phyloP scores from a whole-genome alignment of 2,113 vertebrate species.

The Python bivittatus region DNA sequence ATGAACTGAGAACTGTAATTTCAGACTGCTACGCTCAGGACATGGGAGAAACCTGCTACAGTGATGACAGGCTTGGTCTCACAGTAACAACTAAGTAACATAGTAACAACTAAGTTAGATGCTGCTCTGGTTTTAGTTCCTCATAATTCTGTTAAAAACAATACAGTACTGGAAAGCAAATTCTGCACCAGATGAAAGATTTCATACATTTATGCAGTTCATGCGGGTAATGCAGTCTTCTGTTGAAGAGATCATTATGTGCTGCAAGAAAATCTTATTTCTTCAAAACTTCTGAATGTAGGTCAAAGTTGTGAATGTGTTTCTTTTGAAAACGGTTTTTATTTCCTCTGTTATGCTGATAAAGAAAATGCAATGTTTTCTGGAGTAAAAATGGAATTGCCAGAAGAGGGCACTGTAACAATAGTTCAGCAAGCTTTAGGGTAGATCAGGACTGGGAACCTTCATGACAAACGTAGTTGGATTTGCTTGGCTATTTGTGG shows the following conservation, averaged over 20 bases:
- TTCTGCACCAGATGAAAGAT: slow-evolving; percentile 1
- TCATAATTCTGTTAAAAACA: slow-evolving; percentile 66
- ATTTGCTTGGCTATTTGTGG: background rate
- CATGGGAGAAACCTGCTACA: slow-evolving; percentile 89
- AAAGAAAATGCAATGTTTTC: slow-evolving; percentile 36
- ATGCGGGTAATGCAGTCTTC: too few species aligned
- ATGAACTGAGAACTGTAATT: slow-evolving; percentile 87
- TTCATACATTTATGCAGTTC: slow-evolving; percentile 1
- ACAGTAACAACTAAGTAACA: slow-evolving; percentile 49
- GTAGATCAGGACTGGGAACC: slow-evolving; percentile 9
- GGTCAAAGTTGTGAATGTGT: slow-evolving; percentile 81
- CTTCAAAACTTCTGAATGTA: slow-evolving; percentile 81
- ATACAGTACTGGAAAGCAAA: slow-evolving; percentile 48
- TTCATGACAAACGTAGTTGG: background rate
- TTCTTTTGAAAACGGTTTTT: slow-evolving; percentile 53
- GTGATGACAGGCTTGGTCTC: slow-evolving; percentile 65
- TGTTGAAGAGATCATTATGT: slow-evolving; percentile 49
- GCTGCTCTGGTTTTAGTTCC: slow-evolving; percentile 66
- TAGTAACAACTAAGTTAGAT: too few species aligned
- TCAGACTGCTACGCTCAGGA: slow-evolving; percentile 89
- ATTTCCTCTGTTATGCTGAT: slow-evolving; percentile 47
- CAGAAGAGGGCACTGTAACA: slow-evolving; percentile 19
- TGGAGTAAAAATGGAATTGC: slow-evolving; percentile 47
- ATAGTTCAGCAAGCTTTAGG: slow-evolving; percentile 31
- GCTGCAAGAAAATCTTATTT: slow-evolving; percentile 52